Base-by-base conservation (phyloP, 2,888 invertebrate genomes). In the Rotaria macrura region DNA sequence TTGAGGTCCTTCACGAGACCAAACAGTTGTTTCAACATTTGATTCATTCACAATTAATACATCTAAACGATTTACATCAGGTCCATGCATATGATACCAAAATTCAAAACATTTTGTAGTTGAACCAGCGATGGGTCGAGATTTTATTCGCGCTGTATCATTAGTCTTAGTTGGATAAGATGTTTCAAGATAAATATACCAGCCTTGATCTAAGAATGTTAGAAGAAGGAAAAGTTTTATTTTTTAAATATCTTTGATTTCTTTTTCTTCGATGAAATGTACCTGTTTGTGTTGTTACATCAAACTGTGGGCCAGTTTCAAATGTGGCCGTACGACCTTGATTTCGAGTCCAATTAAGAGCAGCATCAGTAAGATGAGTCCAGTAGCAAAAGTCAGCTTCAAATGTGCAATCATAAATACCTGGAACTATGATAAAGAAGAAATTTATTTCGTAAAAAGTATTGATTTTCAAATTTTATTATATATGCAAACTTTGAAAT, bases 301-400 rank as follows among this genome's bases (percentile, higher is more conserved):
- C 89, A 84, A 87, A 83, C 7, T 87, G 85, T n/a, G 89, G 89
- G 57, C 89, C 89, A 55, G 89, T 89, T 25, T 87, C 72, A 49
- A 74, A 47, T 49, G 88, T 87, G 20, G 88, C 88, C 20, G 89
- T 89, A 6, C 88, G 88, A 34, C 89, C 89, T 85, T 88, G 89
- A 40, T 88, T 86, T 65, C 89, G 85, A 25, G 87, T 88, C 88
- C 88, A 72, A 85, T 85, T 47, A 87, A 89, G 89, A 84, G 88
- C 84, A 87, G 89, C 89, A 54, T 47, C 84, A 23, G 83, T 34
- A 85, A 83, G 88, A 86, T 89, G 89, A 9, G 86, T 87, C 90
- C 90, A 90, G 79, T 88, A 88, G 86, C 90, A 90, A 25, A 89
- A 65, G 23, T 88, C 88, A 23, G 83, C 84, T 85, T 90, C 89